A percentile compares a stretch with the other conserved stretches of the same genome.
Evolutionary conservation across 2,113 vertebrate species (phyloP).

Genomic region (Sula dactylatra): DNA sequence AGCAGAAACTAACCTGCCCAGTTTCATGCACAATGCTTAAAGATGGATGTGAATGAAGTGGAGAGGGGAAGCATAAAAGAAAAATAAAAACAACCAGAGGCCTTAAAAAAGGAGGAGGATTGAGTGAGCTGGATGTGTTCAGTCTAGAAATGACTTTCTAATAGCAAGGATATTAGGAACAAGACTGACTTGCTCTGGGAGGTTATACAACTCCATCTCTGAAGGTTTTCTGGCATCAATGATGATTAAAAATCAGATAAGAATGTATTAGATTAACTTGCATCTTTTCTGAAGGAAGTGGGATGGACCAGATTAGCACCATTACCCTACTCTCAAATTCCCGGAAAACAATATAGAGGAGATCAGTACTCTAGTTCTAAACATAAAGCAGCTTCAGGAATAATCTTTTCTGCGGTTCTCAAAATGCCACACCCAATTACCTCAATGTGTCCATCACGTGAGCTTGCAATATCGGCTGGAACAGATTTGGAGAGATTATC

Average conservation of each 20-base stretch:
- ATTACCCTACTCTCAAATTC: not conserved
- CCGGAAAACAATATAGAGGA: not conserved
- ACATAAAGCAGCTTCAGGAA: not conserved
- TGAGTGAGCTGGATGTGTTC: not conserved
- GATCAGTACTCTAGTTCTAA: not conserved
- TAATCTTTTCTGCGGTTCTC: not conserved
- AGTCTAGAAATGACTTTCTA: not conserved
- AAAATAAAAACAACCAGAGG: not conserved
- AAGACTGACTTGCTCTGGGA: not conserved
- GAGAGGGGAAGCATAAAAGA: not conserved
- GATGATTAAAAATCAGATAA: not conserved
- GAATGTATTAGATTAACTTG: not conserved
- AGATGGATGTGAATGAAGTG: fast-evolving
- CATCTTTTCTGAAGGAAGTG: not conserved
- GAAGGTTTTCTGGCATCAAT: not conserved
- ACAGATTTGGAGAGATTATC: not conserved
- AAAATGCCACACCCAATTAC: not conserved
- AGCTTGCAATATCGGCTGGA: not conserved
- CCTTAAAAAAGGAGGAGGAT: not conserved
- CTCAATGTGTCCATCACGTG: not conserved
- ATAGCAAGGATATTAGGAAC: not conserved
- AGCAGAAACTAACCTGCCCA: not conserved
- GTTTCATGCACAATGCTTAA: not conserved
- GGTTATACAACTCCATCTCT: not conserved
- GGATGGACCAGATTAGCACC: not conserved